Evolutionary conservation across 1,140 invertebrate genomes (phyloP).

Genomic region (Dinothrombium tinctorium): DNA sequence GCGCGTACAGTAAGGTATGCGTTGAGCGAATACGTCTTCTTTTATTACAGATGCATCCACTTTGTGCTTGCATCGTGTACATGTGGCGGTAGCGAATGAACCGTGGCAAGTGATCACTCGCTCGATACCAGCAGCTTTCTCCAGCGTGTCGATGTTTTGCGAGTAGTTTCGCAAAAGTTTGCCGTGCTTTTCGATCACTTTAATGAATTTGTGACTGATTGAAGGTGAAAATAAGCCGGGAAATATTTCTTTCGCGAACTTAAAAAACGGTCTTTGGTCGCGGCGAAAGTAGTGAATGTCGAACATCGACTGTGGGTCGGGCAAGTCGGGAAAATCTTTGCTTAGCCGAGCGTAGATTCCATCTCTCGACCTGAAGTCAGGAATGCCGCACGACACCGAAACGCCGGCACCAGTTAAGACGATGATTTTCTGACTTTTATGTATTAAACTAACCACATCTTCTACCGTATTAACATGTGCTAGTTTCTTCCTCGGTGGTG

Average conservation of each 20-base stretch:
- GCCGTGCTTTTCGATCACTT: conserved; percentile 47
- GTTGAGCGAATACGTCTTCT: conserved; percentile 44
- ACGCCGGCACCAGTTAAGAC: conserved; percentile 80
- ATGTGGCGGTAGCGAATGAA: conserved; percentile 67
- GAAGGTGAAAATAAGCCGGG: conserved; percentile 53
- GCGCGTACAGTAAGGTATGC: conserved; percentile 19
- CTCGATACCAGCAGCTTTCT: conserved; percentile 59
- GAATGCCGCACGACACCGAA: conserved; percentile 75
- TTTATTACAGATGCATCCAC: conserved; percentile 48
- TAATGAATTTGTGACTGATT: conserved; percentile 56
- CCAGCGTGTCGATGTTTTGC: conserved; percentile 82
- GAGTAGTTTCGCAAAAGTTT: conserved; percentile 58
- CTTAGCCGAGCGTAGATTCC: conserved; percentile 78
- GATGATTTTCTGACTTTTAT: conserved; percentile 49
- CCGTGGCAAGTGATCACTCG: conserved; percentile 83
- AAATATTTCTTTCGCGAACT: conserved; percentile 59
- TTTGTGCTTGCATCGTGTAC: conserved; percentile 51
- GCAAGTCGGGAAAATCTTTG: conserved; percentile 65
- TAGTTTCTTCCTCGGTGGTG: conserved; percentile 41
- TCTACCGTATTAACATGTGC: conserved; percentile 45
- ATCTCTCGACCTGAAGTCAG: conserved; percentile 72
- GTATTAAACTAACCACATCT: conserved; percentile 44
- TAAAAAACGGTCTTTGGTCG: conserved; percentile 65
- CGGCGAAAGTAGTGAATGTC: conserved; percentile 40
- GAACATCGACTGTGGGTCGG: conserved; percentile 81